Percentiles rank a stretch among this genome's conserved stretches.
Evolutionary conservation across 2,113 vertebrate genomes (phyloP).

Genomic region (Eonycteris spelaea): DNA sequence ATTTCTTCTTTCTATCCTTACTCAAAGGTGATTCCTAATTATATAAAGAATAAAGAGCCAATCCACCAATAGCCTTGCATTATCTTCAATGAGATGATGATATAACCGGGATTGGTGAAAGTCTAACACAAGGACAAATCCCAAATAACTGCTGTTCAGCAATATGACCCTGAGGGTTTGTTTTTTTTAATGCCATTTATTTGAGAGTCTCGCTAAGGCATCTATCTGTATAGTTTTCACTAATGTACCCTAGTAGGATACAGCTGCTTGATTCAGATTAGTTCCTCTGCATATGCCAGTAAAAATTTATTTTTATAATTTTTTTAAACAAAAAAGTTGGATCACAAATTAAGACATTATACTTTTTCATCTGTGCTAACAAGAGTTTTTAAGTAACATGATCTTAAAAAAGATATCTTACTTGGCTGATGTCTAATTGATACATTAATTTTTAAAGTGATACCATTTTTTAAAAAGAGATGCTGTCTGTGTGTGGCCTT

Average conservation of each 20-base stretch:
- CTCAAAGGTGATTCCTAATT: background rate
- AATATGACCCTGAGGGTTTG: background rate
- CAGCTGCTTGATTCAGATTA: background rate
- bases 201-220: background rate
- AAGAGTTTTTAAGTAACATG: background rate
- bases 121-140: background rate
- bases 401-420: slow-evolving; percentile 17
- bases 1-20: background rate
- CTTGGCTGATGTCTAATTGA: background rate
- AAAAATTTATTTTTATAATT: background rate
- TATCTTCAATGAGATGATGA: background rate
- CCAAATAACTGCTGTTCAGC: background rate
- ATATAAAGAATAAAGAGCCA: background rate
- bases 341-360: background rate
- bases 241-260: background rate
- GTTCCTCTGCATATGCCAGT: background rate
- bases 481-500: slow-evolving; percentile 1
- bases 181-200: background rate
- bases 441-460: slow-evolving; percentile 46
- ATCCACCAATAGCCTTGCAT: background rate
- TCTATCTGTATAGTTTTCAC: background rate
- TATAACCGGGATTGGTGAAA: background rate
- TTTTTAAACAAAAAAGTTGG: background rate
- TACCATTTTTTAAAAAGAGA: background rate
- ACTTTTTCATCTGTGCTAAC: background rate